phyloP scores from a whole-genome alignment of 2,113 vertebrate species.

The Opisthocomus hoazin region DNA sequence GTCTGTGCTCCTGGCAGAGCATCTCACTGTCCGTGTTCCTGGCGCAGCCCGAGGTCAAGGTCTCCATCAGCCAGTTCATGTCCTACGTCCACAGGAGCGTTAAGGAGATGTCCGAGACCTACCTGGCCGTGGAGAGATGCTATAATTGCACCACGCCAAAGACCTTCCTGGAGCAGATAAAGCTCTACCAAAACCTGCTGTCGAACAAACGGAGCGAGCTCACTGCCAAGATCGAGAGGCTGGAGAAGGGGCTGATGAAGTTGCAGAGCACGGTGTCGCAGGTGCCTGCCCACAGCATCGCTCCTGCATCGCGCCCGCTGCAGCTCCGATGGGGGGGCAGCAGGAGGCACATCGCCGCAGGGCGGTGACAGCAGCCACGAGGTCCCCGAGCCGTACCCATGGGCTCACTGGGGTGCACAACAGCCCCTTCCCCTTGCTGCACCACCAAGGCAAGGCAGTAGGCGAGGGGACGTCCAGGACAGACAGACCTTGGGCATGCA shows the following conservation, averaged over 20 bases:
- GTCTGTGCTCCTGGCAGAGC: not conserved
- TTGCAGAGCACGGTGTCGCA: conserved; percentile 70
- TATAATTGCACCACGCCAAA: conserved; percentile 80
- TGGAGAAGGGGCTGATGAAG: conserved; percentile 76
- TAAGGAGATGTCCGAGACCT: conserved; percentile 74
- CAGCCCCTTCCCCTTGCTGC: not conserved
- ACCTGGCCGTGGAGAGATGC: conserved; percentile 70
- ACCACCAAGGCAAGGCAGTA: not conserved
- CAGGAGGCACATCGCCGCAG: too few relatives aligned
- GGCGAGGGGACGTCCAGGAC: not conserved
- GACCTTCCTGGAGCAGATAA: conserved; percentile 80
- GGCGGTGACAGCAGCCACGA: not conserved
- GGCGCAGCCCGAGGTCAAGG: conserved; percentile 66
- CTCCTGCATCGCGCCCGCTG: accelerated
- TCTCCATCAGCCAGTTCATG: conserved; percentile 78
- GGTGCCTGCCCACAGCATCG: conserved; percentile 20
- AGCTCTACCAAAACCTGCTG: conserved; percentile 77
- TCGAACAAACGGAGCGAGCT: conserved; percentile 64
- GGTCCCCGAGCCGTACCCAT: accelerated
- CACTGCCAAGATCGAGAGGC: conserved; percentile 65
- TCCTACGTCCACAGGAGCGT: conserved; percentile 69
- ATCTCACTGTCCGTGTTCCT: not conserved
- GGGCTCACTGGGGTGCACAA: too few relatives aligned
- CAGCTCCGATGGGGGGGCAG: accelerated
- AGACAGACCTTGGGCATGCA: too few relatives aligned